Evolutionary conservation across 2,113 vertebrate genomes (phyloP).

Genomic region (Ciconia boyciana): DNA sequence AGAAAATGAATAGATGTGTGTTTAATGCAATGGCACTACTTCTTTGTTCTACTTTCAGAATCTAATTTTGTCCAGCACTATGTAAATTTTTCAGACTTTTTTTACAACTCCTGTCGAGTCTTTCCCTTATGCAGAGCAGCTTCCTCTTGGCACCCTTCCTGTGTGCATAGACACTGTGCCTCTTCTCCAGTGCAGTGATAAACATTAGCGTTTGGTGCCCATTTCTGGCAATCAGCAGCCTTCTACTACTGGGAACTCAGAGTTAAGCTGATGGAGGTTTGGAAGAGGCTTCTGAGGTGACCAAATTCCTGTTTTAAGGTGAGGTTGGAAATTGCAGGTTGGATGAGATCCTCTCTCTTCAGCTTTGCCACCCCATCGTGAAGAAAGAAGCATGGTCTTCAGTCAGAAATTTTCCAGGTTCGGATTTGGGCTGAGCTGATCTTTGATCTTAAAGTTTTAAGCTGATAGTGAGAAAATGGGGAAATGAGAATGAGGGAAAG

Average conservation of each 20-base stretch:
- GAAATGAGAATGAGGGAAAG: neutral
- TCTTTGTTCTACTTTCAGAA: neutral
- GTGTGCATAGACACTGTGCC: accelerated
- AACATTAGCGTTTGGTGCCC: neutral
- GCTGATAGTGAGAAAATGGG: neutral
- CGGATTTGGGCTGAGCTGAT: neutral
- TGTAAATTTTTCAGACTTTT: neutral
- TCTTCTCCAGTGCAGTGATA: neutral
- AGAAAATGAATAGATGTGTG: neutral
- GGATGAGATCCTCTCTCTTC: neutral
- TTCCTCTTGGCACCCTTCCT: neutral
- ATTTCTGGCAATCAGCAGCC: neutral
- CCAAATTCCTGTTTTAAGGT: neutral
- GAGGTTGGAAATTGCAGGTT: neutral
- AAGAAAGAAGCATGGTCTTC: neutral
- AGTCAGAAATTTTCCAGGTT: neutral
- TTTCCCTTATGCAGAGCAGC: neutral
- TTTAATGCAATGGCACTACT: neutral
- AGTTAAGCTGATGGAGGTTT: neutral
- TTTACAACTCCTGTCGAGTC: neutral
- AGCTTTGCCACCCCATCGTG: neutral
- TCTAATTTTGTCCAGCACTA: neutral
- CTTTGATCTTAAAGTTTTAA: neutral
- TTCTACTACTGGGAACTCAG: neutral
- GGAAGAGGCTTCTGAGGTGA: neutral